Conservation (phyloP, 2,113 vertebrate genomes). For the Tangachromis dhanisi region DNA sequence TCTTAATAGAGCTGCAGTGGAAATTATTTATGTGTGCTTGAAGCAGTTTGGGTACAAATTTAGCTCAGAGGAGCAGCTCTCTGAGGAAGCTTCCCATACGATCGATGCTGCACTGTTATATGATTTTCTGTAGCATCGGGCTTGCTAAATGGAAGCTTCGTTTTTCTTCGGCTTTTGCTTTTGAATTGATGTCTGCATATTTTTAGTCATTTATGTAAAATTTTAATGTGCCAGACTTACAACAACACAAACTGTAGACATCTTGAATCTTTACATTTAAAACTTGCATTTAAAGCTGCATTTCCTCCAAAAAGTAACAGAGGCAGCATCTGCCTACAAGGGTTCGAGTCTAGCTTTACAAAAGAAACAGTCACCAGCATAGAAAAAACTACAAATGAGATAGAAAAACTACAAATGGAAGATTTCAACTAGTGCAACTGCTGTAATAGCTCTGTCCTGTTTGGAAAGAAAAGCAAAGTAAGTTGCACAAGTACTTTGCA, state of each 20-base stretch:
- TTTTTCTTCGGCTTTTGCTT: neutral
- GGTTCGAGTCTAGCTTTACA: neutral
- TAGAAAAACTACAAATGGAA: neutral
- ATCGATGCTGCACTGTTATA: neutral
- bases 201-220: neutral
- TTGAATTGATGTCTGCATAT: neutral
- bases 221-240: neutral
- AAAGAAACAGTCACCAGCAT: neutral
- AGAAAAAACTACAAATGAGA: neutral
- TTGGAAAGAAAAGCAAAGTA: neutral
- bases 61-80: neutral
- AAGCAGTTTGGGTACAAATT: neutral
- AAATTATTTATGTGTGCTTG: constrained; percentile 3
- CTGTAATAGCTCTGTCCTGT: neutral
- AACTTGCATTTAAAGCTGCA: neutral
- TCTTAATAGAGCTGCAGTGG: neutral
- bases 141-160: neutral
- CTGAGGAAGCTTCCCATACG: neutral
- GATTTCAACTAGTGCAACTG: neutral
- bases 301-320: neutral
- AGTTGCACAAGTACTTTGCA: neutral
- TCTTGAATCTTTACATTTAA: neutral
- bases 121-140: neutral
- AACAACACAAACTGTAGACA: neutral
- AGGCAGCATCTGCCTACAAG: neutral